Conservation (phyloP, 2,888 invertebrate genomes). For the Caenorhabditis japonica region DNA sequence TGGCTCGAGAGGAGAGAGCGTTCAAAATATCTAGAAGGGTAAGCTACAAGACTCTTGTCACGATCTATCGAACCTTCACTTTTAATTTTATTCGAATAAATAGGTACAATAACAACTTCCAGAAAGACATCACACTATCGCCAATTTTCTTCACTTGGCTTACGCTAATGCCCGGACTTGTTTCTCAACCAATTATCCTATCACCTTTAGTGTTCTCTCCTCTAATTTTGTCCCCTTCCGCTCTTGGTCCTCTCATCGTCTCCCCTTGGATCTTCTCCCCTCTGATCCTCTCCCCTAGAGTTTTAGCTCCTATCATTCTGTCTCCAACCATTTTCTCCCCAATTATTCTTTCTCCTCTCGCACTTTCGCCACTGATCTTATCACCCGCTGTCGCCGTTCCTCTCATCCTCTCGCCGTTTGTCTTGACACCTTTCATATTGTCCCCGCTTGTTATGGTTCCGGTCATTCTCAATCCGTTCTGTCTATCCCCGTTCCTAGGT, state of each 20-base stretch:
- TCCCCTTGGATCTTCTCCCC: slow-evolving; percentile 60
- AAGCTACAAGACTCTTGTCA: not conserved
- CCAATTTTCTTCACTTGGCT: slow-evolving; percentile 44
- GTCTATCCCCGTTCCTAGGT: slow-evolving; percentile 52
- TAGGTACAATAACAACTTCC: no score
- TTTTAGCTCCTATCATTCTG: slow-evolving; percentile 48
- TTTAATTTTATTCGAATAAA: no score
- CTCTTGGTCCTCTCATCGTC: slow-evolving; percentile 45
- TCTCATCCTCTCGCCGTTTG: slow-evolving; percentile 48
- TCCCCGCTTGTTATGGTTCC: slow-evolving; percentile 54
- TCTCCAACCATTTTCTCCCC: slow-evolving; percentile 47
- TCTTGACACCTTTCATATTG: slow-evolving; percentile 56
- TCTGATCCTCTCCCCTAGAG: slow-evolving; percentile 60
- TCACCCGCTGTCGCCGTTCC: slow-evolving; percentile 36
- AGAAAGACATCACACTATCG: slow-evolving; percentile 57
- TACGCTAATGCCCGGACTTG: slow-evolving; percentile 33
- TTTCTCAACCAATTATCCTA: slow-evolving; percentile 61
- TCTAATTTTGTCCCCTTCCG: slow-evolving; percentile 52
- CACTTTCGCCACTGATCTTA: slow-evolving; percentile 51
- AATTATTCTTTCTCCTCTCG: slow-evolving; percentile 56
- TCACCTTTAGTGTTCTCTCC: slow-evolving; percentile 60
- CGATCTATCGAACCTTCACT: no score
- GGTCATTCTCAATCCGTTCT: slow-evolving; percentile 52
- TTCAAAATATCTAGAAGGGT: slow-evolving; percentile 41
- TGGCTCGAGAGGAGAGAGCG: slow-evolving; percentile 52